A percentile compares a stretch with the other conserved stretches of the same genome.
Conservation (phyloP, 2,888 invertebrate species). For the Clostera curtula region DNA sequence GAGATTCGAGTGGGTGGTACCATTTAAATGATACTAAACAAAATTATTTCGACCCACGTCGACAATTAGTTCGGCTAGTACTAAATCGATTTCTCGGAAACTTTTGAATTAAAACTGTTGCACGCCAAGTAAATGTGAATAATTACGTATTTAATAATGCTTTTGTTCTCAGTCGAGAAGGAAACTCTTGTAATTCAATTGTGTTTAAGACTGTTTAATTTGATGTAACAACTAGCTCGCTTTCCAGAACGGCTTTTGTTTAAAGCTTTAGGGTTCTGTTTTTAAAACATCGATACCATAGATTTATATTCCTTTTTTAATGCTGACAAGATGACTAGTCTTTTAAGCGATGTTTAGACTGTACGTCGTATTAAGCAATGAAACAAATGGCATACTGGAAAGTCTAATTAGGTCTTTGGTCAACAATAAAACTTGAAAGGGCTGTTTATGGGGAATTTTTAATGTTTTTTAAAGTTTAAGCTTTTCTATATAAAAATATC, state of each 20-base stretch:
- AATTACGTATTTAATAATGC: constrained; percentile 75
- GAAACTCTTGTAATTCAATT: constrained; percentile 75
- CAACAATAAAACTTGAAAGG: too few relatives aligned
- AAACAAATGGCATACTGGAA: too few relatives aligned
- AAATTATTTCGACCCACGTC: constrained; percentile 69
- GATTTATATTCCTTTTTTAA: too few relatives aligned
- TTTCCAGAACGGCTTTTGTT: constrained; percentile 49
- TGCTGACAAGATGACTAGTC: too few relatives aligned
- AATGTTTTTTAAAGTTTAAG: too few relatives aligned
- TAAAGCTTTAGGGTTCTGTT: constrained; percentile 29
- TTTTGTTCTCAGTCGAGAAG: constrained; percentile 70
- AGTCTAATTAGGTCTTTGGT: too few relatives aligned
- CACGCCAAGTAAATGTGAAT: constrained; percentile 72
- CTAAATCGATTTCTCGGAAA: constrained; percentile 62
- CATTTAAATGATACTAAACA: constrained; percentile 72
- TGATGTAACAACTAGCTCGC: constrained; percentile 51
- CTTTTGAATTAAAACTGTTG: constrained; percentile 53
- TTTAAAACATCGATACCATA: too few relatives aligned
- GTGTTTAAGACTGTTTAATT: constrained; percentile 71
- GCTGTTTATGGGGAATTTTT: too few relatives aligned
- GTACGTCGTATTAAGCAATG: too few relatives aligned
- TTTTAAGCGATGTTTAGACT: too few relatives aligned
- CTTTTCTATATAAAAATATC: too few relatives aligned
- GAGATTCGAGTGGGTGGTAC: constrained; percentile 61
- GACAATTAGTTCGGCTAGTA: constrained; percentile 73